A percentile compares a stretch with the other conserved stretches of the same genome.
These are phyloP conservation scores for Odontophorus gujanensis DNA, from an alignment of 2,113 vertebrate species.

Conservation along the genomic window DNA sequence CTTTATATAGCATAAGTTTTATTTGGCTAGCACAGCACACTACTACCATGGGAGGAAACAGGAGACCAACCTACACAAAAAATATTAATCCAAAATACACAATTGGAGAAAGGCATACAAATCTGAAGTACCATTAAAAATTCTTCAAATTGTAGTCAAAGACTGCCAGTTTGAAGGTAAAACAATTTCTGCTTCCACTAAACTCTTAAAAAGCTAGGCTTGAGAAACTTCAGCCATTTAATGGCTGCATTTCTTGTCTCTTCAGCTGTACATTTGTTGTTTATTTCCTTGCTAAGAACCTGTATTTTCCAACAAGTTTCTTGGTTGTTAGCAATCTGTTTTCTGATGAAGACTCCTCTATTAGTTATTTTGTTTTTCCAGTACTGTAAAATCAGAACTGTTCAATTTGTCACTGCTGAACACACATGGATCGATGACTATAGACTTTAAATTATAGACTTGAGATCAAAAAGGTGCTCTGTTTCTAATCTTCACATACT, in stretches of 20 bases:
- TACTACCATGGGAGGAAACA: constrained; percentile 18
- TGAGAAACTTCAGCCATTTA: constrained; percentile 1
- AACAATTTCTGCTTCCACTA: neutral
- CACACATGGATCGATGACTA: neutral
- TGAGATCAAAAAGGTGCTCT: neutral
- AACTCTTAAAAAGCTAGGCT: neutral
- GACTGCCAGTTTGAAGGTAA: neutral
- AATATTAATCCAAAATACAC: constrained; percentile 15
- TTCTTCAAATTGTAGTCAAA: neutral
- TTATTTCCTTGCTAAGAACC: neutral
- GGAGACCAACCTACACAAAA: neutral
- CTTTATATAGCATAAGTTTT: neutral
- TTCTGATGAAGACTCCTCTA: neutral
- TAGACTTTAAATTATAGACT: neutral
- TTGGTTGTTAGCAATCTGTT: neutral
- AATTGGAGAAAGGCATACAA: neutral
- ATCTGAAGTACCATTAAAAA: constrained; percentile 5
- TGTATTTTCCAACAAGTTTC: neutral
- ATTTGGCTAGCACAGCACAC: neutral
- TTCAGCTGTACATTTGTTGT: neutral
- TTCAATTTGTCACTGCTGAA: neutral
- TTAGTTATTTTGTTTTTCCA: neutral
- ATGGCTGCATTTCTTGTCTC: neutral
- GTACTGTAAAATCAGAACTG: neutral
- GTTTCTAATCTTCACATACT: neutral